Evolutionary conservation across 2,888 invertebrate genomes (phyloP), one percentile per base, ranked within the genome.

Genomic region (Ditylenchus weischeri): DNA sequence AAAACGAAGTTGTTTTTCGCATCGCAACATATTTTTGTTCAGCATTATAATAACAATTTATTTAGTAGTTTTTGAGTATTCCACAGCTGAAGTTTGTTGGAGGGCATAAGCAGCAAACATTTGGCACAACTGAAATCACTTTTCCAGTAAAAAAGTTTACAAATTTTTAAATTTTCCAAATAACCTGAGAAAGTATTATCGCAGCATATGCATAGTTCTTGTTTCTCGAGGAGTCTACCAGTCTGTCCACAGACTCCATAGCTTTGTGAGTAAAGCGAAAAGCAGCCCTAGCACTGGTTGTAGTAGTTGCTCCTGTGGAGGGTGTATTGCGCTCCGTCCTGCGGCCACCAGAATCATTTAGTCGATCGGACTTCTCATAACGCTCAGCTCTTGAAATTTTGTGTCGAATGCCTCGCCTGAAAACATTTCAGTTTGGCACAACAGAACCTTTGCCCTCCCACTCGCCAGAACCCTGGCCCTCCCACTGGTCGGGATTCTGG

Each of bases 41-140:
- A 43, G 3, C 11, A 6, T 43, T 43, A 15, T 5, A 43, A 8
- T 15, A 6, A 15, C 3, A 15, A 15, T 43, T 43, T 43, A 43
- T 43, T 43, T 43, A 43, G 15, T 43, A 10, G 43, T 13, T 15
- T 43, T 43, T 43, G 43, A 43, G 43, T 54, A 54, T 18, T 54
- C 54, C 29, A 54, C 1, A 29, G 68, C 23, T 23, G 68, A 68
- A 0, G 91, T 89, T 84, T 96, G 95, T 84, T 96, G 95, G 84
- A 93, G 91, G 72, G 92, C 90, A 66, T 96, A 87, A 18, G 95
- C 92, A 0, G 95, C 91, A 69, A 96, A 86, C 85, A 95, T 94
- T 84, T 93, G 93, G 0, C 93, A 87, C 90, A 96, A 93, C 84
- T 43, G 8, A 43, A 43, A 29, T 29, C 15, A 43, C 8, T 13